Evolutionary conservation across 2,113 vertebrate species (phyloP).

Genomic region (Pyrgilauda ruficollis): DNA sequence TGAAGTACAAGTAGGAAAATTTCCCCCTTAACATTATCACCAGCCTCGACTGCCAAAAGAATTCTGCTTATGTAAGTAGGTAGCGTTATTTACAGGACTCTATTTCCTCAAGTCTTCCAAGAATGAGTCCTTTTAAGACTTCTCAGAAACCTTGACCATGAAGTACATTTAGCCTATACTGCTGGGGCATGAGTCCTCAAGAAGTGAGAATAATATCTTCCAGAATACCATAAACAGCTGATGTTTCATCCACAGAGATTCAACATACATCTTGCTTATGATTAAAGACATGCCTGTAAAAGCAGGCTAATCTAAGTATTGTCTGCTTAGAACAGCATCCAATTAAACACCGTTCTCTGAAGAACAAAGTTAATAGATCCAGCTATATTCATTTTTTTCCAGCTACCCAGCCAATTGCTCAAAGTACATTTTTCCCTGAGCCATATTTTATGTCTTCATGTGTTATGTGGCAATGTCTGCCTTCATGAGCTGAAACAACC

Average conservation of each 20-base stretch:
- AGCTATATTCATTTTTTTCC: slow-evolving; percentile 59
- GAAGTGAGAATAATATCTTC: slow-evolving; percentile 38
- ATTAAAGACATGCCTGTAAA: slow-evolving; percentile 56
- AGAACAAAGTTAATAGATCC: slow-evolving; percentile 32
- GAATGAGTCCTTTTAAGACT: slow-evolving; percentile 56
- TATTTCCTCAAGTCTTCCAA: slow-evolving; percentile 49
- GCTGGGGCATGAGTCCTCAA: neutral
- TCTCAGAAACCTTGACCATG: slow-evolving; percentile 55
- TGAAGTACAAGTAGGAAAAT: slow-evolving; percentile 14
- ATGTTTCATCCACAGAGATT: slow-evolving; percentile 45
- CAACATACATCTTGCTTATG: slow-evolving; percentile 38
- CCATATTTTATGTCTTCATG: slow-evolving; percentile 51
- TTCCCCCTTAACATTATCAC: slow-evolving; percentile 9
- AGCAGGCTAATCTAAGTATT: slow-evolving; percentile 49
- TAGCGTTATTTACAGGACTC: slow-evolving; percentile 36
- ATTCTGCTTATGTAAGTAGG: slow-evolving; percentile 47
- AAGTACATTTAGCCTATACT: slow-evolving; percentile 19
- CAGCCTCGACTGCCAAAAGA: neutral
- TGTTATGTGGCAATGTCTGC: slow-evolving; percentile 37
- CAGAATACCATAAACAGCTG: slow-evolving; percentile 41
- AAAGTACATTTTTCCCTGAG: slow-evolving; percentile 35
- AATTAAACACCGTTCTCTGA: slow-evolving; percentile 56
- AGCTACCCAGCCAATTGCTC: slow-evolving; percentile 51
- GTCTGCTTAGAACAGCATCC: slow-evolving; percentile 50
- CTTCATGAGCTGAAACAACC: slow-evolving; percentile 34